phyloP scores from a whole-genome alignment of 2,888 invertebrate species.

The Phortica okadai region DNA sequence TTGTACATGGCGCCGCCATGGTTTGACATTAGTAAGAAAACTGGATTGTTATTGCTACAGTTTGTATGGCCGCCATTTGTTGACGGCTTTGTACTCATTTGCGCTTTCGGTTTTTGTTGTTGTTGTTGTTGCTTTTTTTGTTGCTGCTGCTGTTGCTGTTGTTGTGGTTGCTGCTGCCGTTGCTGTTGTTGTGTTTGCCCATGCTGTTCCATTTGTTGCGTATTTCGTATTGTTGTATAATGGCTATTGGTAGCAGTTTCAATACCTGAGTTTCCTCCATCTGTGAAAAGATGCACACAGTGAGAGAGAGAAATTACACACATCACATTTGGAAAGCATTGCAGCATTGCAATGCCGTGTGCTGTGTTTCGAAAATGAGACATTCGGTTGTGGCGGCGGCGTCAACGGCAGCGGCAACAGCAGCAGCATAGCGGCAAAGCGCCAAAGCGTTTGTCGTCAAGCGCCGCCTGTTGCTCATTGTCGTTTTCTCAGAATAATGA shows the following conservation, averaged over 20 bases:
- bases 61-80: conserved; percentile 53
- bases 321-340: conserved; percentile 39
- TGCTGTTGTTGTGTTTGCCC: conserved; percentile 20
- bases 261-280: conserved; percentile 18
- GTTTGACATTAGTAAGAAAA: conserved; percentile 67
- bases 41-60: conserved; percentile 57
- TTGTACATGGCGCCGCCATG: conserved; percentile 53
- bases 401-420: too few relatives aligned
- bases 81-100: conserved; percentile 34
- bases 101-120: conserved; percentile 11
- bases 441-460: neutral
- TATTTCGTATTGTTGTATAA: conserved; percentile 11
- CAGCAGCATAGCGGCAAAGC: neutral
- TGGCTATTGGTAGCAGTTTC: neutral
- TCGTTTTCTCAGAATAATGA: neutral
- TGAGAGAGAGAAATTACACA: conserved; percentile 37
- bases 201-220: conserved; percentile 35
- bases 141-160: neutral
- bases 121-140: conserved; percentile 41
- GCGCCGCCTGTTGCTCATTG: neutral
- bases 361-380: neutral
- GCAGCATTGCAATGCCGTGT: neutral
- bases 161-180: conserved; percentile 9
- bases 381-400: too few relatives aligned
- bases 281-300: conserved; percentile 23